A percentile compares a stretch with the other conserved stretches of the same genome.
phyloP scores from a whole-genome alignment of 1,140 invertebrate species.

The Brevipalpus yothersi region DNA sequence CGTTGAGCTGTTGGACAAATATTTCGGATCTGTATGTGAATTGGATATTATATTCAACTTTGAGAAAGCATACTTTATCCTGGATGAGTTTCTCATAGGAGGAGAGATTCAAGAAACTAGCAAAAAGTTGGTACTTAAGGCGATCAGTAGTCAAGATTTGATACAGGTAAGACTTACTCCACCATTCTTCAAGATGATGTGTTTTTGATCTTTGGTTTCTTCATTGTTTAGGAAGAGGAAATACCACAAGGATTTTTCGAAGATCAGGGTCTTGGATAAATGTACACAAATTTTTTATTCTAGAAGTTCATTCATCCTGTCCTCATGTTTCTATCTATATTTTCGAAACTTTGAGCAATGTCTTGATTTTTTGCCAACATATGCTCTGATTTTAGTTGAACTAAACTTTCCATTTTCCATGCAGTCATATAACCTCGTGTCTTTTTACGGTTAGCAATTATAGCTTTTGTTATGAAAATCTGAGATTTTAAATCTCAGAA shows the following conservation, averaged over 20 bases:
- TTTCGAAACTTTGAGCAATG: too few species aligned
- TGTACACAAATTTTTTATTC: too few species aligned
- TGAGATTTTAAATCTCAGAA: too few species aligned
- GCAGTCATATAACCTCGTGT: too few species aligned
- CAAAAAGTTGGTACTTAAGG: slow-evolving; percentile 95
- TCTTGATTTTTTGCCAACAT: too few species aligned
- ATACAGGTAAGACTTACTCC: slow-evolving; percentile 36
- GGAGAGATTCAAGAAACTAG: slow-evolving; percentile 97
- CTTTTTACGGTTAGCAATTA: too few species aligned
- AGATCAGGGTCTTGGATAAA: slow-evolving; percentile 76
- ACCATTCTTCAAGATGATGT: not conserved
- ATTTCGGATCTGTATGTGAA: slow-evolving; percentile 99
- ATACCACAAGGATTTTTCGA: slow-evolving; percentile 96
- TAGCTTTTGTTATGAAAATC: too few species aligned
- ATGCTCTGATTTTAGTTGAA: too few species aligned
- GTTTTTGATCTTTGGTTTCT: not conserved
- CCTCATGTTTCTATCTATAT: too few species aligned
- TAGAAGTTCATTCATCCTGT: too few species aligned
- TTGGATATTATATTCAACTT: slow-evolving; percentile 99
- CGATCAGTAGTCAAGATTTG: slow-evolving; percentile 90
- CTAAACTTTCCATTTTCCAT: too few species aligned
- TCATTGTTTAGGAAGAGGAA: slow-evolving; percentile 91
- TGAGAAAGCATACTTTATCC: slow-evolving; percentile 96
- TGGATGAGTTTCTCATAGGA: slow-evolving; percentile 84
- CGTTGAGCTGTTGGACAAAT: slow-evolving; percentile 92